A percentile compares a stretch with the other conserved stretches of the same genome.
These are phyloP conservation scores for Onychomys arenicola DNA, from an alignment of 2,797 vertebrate genomes.

Conservation along the genomic window DNA sequence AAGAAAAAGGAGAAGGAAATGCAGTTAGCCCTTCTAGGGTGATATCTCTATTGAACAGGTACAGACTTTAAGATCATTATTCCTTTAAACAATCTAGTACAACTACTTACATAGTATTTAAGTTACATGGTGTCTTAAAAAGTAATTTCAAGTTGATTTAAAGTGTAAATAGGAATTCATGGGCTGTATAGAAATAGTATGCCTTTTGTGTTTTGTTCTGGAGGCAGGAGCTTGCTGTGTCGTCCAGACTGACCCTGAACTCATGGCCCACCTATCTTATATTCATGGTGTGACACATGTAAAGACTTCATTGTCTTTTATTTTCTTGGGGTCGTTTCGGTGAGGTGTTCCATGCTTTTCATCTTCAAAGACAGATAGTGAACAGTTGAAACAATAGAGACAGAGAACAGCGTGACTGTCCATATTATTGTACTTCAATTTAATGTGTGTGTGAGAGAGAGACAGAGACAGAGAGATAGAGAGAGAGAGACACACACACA, in stretches of 20 bases:
- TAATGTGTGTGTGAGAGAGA: too few species aligned
- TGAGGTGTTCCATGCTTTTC: too few species aligned
- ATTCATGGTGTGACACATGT: too few species aligned
- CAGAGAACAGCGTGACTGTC: too few species aligned
- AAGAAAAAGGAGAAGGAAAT: not conserved
- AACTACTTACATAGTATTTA: not conserved
- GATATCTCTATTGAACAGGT: not conserved
- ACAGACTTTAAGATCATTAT: not conserved
- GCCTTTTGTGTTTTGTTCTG: not conserved
- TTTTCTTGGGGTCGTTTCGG: too few species aligned
- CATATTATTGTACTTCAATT: too few species aligned
- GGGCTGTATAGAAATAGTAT: not conserved
- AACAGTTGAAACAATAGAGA: too few species aligned
- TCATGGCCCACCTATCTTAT: not conserved
- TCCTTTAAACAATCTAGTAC: not conserved
- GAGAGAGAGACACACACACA: not conserved
- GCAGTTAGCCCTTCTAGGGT: not conserved
- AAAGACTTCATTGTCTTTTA: too few species aligned
- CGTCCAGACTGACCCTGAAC: not conserved
- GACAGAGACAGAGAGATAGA: too few species aligned
- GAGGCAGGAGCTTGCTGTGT: not conserved
- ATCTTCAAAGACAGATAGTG: too few species aligned
- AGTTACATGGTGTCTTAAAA: not conserved
- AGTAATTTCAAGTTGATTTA: not conserved
- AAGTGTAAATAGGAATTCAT: not conserved